Percentiles rank a stretch among this genome's conserved stretches.
Conservation (phyloP, 2,797 vertebrate species). For the Galagoides demidoff region DNA sequence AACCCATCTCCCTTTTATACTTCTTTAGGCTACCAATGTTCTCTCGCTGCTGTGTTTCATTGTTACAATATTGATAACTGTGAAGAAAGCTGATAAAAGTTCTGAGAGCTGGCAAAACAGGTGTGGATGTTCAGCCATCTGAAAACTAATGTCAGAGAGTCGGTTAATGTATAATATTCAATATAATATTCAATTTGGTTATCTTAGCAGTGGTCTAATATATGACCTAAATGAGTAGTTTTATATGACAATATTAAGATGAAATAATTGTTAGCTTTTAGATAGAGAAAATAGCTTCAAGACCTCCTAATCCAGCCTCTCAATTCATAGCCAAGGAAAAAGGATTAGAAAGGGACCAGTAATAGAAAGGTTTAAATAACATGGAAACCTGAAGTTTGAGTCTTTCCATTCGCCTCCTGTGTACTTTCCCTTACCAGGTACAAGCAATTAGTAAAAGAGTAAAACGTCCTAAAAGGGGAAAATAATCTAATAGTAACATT, state of each 20-base stretch:
- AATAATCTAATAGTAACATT: not conserved
- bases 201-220: not conserved
- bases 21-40: conserved; percentile 74
- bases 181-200: not conserved
- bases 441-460: not conserved
- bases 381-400: not conserved
- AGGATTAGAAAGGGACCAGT: not conserved
- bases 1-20: conserved; percentile 59
- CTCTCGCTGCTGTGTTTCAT: conserved; percentile 58
- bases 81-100: conserved; percentile 32
- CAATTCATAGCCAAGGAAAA: not conserved
- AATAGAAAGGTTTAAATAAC: not conserved
- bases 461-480: not conserved
- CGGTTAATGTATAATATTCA: not conserved
- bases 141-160: not conserved
- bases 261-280: not conserved
- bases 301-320: not conserved
- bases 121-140: not conserved
- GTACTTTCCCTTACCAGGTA: not conserved
- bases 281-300: not conserved
- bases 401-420: not conserved
- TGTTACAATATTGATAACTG: conserved; percentile 57
- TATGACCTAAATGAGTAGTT: not conserved
- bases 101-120: conserved; percentile 51
- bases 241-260: not conserved